Evolutionary conservation across 2,888 invertebrate species (phyloP).

Genomic region (Coecobrya sp.): DNA sequence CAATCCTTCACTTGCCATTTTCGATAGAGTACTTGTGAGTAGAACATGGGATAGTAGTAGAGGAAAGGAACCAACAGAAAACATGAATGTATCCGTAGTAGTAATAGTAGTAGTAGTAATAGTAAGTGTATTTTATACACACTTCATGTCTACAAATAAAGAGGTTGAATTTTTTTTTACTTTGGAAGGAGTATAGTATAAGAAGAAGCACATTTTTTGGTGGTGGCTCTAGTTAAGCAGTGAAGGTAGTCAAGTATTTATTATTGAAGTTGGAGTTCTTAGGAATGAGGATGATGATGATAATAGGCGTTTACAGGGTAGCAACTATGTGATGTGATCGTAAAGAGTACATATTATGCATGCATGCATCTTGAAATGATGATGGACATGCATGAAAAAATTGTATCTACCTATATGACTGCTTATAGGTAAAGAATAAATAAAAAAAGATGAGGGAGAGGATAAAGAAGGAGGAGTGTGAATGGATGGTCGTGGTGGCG

Average conservation of each 20-base stretch:
- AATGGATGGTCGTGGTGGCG: too few relatives aligned
- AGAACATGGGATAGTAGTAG: neutral
- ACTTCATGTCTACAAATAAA: slow-evolving; percentile 42
- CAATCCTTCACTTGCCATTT: too few relatives aligned
- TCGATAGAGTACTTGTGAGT: too few relatives aligned
- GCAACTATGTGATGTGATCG: neutral
- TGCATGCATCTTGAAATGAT: slow-evolving; percentile 40
- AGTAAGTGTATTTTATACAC: slow-evolving; percentile 33
- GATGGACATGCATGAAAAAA: slow-evolving; percentile 17
- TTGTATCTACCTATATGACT: neutral
- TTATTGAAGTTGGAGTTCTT: slow-evolving; percentile 6
- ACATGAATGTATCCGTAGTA: slow-evolving; percentile 34
- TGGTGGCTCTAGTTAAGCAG: too few relatives aligned
- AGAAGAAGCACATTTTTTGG: neutral
- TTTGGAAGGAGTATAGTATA: neutral
- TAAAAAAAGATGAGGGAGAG: neutral
- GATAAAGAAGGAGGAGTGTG: slow-evolving; percentile 9
- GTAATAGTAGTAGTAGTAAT: too few relatives aligned
- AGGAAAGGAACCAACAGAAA: slow-evolving; percentile 36
- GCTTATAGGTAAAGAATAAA: neutral
- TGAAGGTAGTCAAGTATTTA: slow-evolving; percentile 13
- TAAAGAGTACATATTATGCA: neutral
- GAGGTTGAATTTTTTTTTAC: slow-evolving; percentile 11
- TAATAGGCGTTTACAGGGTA: slow-evolving; percentile 13
- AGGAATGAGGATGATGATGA: slow-evolving; percentile 26